A percentile compares a stretch with the other conserved stretches of the same genome.
Evolutionary conservation across 2,113 vertebrate species (phyloP).

Genomic region (Oryzias celebensis): DNA sequence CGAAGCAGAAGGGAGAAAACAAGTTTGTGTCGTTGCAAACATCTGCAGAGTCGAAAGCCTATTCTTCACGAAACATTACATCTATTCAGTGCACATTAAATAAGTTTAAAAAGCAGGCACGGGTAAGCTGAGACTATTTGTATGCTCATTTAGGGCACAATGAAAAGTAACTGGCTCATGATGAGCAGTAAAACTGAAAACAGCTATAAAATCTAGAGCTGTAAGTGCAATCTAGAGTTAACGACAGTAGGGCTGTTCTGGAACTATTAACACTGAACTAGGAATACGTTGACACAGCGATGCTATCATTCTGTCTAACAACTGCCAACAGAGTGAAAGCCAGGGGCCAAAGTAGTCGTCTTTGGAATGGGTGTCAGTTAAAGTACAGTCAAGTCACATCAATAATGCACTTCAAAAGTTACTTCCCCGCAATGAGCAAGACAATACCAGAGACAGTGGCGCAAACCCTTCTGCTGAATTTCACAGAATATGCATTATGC

Average conservation of each 20-base stretch:
- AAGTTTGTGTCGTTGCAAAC: slow-evolving; percentile 65
- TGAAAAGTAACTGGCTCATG: slow-evolving; percentile 36
- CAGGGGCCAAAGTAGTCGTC: slow-evolving; percentile 28
- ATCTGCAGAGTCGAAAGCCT: slow-evolving; percentile 74
- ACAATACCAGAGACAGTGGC: slow-evolving; percentile 71
- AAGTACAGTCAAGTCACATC: slow-evolving; percentile 62
- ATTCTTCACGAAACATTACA: slow-evolving; percentile 66
- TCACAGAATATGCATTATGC: slow-evolving; percentile 74
- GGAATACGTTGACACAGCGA: slow-evolving; percentile 34
- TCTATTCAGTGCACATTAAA: slow-evolving; percentile 74
- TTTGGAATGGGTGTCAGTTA: slow-evolving; percentile 64
- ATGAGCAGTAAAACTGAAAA: slow-evolving; percentile 51
- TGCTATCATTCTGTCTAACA: slow-evolving; percentile 36
- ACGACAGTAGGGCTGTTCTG: slow-evolving; percentile 40
- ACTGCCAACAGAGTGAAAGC: slow-evolving; percentile 26
- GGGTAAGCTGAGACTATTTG: slow-evolving; percentile 58
- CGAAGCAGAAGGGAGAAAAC: slow-evolving; percentile 49
- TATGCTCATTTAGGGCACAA: slow-evolving; percentile 56
- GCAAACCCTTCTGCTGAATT: slow-evolving; percentile 76
- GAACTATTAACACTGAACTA: slow-evolving; percentile 35
- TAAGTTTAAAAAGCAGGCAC: slow-evolving; percentile 60
- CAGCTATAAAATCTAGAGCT: slow-evolving; percentile 45
- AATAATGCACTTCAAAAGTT: slow-evolving; percentile 63
- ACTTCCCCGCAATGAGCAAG: slow-evolving; percentile 53
- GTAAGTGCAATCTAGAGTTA: slow-evolving; percentile 39